Evolutionary conservation across 2,113 vertebrate species (phyloP), one percentile per base, ranked within the genome.

Genomic region (Hassar affinis): DNA sequence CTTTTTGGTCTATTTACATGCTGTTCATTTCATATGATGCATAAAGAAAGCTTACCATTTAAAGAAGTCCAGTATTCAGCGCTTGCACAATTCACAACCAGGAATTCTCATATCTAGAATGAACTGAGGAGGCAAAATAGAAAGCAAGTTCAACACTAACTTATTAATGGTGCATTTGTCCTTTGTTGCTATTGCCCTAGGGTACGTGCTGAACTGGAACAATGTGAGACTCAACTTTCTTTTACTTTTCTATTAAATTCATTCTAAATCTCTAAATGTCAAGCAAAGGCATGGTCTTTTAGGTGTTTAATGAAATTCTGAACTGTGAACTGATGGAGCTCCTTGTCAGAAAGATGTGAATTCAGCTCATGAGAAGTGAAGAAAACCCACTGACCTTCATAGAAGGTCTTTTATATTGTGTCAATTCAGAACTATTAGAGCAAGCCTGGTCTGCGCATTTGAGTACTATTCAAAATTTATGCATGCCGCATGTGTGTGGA

Each of bases 141-240:
- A 71, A 80, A 78, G 42, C 52, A 79, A 81, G 80, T 87, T 85
- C 80, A 62, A 56, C 81, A 57, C 82, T 84, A 81, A 81, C 81
- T 85, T 88, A 88, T 90, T 84, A 68, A 62, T 80, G 68, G 82
- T 59, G 66, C 5, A 59, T 79, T 57, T 90, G 89, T 54, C 92
- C 91, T 93, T 90, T 87, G 89, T n/a, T 85, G 88, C 62, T 71
- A 47, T 85, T 74, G 80, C 59, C 59, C 30, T 27, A 82, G 80
- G 79, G 83, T 42, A 57, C 79, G 33, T 59, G 20, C 64, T 79
- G 66, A 78, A 59, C 61, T 78, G 78, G 74, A 88, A 84, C 81
- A 72, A 77, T 80, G 33, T 25, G 57, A 85, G 54, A 86, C 27
- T 81, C 18, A 74, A 51, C 80, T 83, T 69, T 79, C 10, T n/a